Evolutionary conservation across 2,888 invertebrate species (phyloP).

Genomic region (Spatulosminthurus flaviceps): DNA sequence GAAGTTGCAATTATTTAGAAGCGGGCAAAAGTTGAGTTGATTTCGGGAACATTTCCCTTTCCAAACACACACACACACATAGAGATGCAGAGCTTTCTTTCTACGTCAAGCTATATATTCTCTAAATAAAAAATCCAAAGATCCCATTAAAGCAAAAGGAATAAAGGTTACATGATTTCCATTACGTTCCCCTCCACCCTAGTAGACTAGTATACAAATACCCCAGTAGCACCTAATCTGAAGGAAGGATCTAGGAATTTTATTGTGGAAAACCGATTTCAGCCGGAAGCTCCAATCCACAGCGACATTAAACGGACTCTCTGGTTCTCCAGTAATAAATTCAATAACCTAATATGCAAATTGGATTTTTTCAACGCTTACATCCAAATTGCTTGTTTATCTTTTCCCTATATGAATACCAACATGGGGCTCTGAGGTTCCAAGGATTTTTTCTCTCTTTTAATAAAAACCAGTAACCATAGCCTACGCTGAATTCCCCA

Average conservation of each 20-base stretch:
- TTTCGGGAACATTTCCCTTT: no score
- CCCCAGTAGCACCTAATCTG: neutral
- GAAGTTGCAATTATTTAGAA: no score
- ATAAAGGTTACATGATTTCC: constrained; percentile 8
- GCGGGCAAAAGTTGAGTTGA: no score
- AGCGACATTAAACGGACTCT: neutral
- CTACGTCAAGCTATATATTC: neutral
- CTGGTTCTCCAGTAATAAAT: constrained; percentile 29
- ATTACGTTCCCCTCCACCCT: neutral
- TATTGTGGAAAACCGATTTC: neutral
- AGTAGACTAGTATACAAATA: no score
- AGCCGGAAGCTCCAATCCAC: constrained; percentile 11
- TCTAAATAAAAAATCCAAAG: neutral
- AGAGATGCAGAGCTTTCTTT: neutral
- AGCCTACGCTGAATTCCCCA: neutral
- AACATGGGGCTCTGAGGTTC: neutral
- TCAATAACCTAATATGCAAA: constrained; percentile 41
- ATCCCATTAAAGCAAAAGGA: constrained; percentile 9
- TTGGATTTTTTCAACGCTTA: constrained; percentile 36
- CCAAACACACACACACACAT: no score
- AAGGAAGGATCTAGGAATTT: neutral
- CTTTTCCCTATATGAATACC: neutral
- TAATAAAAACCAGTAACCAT: neutral
- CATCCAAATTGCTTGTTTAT: constrained; percentile 43
- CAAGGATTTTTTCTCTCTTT: neutral